Evolutionary conservation across 2,797 vertebrate genomes (phyloP), one percentile per base, ranked within the genome.

Genomic region (Hydrolagus colliei): DNA sequence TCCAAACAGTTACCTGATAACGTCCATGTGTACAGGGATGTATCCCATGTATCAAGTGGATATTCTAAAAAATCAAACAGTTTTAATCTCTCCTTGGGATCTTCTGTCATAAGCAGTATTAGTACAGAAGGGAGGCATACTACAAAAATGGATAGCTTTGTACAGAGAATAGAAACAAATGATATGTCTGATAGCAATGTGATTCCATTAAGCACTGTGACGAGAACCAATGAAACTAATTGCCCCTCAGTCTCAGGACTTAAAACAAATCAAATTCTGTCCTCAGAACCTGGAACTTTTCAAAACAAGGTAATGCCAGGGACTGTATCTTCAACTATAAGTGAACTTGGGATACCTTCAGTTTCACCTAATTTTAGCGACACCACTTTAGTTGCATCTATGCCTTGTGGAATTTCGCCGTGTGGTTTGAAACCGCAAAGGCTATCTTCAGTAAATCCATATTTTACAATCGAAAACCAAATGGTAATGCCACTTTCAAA

Each of bases 121-220:
- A 65, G 32, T 20, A 71, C 79, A 71, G 16, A 16, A 68, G 65
- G 35, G 32, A 18, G 71, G 32, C 35, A 10, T 71, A 11, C 65
- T 18, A 11, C 65, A 18, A 9, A 20, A 41, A 18, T 71, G 9
- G 14, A 84, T n/a, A 84, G 79, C 4, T 68, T 84, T 84, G 79
- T 84, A n/a, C 79, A 84, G 79, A 71, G 16, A 84, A 59, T 52
- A 76, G 35, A 35, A 41, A 35, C 27, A 35, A 82, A 9, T 68
- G 18, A 4, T 65, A 14, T 35, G 9, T 18, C 63, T 68, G 20
- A 35, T 10, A 41, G 4, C 8, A n/a, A 16, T 41, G 65, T 32
- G 18, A 68, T 41, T 71, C 9, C 65, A 84, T 68, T 71, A 71
- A 84, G 27, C 68, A 18, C 3, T 68, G 9, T n/a, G 9, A 71